Conservation (phyloP, 2,888 invertebrate species). For the Microctonus aethiopoides region DNA sequence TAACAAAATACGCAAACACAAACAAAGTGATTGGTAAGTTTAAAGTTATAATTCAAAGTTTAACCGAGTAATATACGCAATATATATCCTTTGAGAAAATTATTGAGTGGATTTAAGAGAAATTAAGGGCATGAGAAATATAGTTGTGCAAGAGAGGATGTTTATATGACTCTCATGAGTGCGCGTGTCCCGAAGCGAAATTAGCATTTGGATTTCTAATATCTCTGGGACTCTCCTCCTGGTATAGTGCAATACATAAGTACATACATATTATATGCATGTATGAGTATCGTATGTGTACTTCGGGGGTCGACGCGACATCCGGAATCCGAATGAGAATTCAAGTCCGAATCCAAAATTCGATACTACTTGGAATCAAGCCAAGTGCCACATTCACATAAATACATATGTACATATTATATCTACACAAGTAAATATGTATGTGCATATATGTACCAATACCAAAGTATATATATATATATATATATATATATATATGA, state of each 20-base stretch:
- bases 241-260: not conserved
- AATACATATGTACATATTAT: too few species aligned
- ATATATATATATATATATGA: not conserved
- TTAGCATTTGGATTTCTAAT: conserved; percentile 24
- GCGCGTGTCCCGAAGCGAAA: conserved; percentile 17
- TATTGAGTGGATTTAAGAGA: not conserved
- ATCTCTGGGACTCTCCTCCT: conserved; percentile 16
- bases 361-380: conserved; percentile 44
- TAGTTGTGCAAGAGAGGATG: not conserved
- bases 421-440: too few species aligned
- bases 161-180: conserved; percentile 15
- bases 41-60: conserved; percentile 7
- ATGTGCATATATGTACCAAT: not conserved
- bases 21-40: conserved; percentile 16
- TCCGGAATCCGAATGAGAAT: conserved; percentile 45
- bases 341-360: conserved; percentile 45
- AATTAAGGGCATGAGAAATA: not conserved
- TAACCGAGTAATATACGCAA: not conserved
- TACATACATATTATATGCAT: not conserved
- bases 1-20: conserved; percentile 1
- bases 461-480: not conserved
- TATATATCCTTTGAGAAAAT: not conserved
- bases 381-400: conserved; percentile 43
- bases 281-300: not conserved
- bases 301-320: conserved; percentile 1